phyloP scores from a whole-genome alignment of 2,113 vertebrate genomes.

The Notothenia coriiceps region DNA sequence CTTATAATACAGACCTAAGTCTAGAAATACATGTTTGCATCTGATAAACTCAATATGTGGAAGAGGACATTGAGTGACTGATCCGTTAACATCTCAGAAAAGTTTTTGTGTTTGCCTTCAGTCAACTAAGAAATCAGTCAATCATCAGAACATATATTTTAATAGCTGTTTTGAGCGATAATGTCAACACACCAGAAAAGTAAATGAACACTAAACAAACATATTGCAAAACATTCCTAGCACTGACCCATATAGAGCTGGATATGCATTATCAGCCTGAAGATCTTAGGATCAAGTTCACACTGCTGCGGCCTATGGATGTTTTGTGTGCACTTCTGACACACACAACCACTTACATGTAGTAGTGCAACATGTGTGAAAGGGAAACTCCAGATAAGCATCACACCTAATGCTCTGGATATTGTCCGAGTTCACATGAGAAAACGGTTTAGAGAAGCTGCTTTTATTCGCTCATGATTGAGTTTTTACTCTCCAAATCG shows the following conservation, averaged over 20 bases:
- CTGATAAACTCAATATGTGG: not conserved
- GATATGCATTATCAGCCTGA: constrained; percentile 59
- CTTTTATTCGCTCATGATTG: not conserved
- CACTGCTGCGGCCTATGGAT: constrained; percentile 5
- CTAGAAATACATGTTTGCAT: not conserved
- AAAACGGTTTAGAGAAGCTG: not conserved
- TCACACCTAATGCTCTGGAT: too few species aligned
- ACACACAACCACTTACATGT: too few species aligned
- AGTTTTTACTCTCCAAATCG: not conserved
- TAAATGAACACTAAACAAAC: constrained; percentile 21
- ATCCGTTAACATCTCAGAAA: too few species aligned
- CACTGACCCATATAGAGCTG: constrained; percentile 61
- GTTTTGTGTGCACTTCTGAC: constrained; percentile 4
- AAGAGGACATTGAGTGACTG: too few species aligned
- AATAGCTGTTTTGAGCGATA: too few species aligned
- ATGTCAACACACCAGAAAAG: constrained; percentile 13
- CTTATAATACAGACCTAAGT: too few species aligned
- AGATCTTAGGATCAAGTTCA: constrained; percentile 59
- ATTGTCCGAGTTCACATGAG: too few species aligned
- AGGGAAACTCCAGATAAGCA: too few species aligned
- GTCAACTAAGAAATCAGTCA: too few species aligned
- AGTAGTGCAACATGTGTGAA: too few species aligned
- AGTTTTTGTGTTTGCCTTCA: too few species aligned
- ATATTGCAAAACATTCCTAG: constrained; percentile 16
- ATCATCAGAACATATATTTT: too few species aligned